Conservation (phyloP, 2,888 invertebrate species). For the Acheta domesticus region DNA sequence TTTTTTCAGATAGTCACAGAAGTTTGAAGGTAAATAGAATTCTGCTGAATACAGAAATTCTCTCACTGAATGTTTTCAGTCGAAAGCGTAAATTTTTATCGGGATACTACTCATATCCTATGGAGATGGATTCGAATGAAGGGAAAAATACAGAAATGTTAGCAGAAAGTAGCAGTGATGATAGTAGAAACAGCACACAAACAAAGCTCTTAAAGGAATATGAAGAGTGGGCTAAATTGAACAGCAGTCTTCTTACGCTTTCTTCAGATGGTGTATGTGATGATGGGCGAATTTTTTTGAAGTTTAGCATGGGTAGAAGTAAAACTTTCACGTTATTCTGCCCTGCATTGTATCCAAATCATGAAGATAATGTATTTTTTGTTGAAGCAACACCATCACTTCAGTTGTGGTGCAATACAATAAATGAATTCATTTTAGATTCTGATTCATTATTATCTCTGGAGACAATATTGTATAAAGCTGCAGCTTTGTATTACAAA, state of each 20-base stretch:
- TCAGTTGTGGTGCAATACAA: conserved; percentile 38
- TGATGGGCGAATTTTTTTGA: conserved; percentile 35
- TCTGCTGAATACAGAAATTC: neutral
- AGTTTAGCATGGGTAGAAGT: conserved; percentile 33
- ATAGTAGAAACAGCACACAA: neutral
- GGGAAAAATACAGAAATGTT: neutral
- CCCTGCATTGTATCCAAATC: conserved; percentile 36
- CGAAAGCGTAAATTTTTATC: neutral
- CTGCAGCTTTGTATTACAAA: conserved; percentile 30
- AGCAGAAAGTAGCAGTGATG: neutral
- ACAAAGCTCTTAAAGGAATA: conserved; percentile 24
- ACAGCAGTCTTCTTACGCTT: conserved; percentile 23
- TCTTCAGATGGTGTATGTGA: conserved; percentile 30
- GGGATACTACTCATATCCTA: neutral
- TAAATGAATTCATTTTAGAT: conserved; percentile 39
- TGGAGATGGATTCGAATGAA: neutral
- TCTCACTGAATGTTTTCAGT: neutral
- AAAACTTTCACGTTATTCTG: conserved; percentile 34
- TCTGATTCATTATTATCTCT: conserved; percentile 32
- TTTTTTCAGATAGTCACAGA: too few species aligned
- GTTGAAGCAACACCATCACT: conserved; percentile 36
- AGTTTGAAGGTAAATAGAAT: neutral
- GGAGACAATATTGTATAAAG: conserved; percentile 34
- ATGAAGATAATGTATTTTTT: conserved; percentile 38
- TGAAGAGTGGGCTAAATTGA: conserved; percentile 25